phyloP scores from a whole-genome alignment of 2,797 vertebrate species.

The Diplodus puntazzo region DNA sequence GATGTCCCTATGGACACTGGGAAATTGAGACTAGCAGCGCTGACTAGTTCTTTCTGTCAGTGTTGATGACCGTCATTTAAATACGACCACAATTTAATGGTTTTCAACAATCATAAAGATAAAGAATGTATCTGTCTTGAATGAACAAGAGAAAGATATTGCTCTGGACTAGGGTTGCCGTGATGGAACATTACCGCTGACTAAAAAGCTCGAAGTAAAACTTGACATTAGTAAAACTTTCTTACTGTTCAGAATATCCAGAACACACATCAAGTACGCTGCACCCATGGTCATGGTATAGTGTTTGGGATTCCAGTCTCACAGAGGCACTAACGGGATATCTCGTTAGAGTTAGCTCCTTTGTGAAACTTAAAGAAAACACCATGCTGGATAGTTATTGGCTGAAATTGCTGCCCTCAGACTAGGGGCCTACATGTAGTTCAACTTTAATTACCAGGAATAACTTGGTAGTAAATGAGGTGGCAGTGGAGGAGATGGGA shows the following conservation, averaged over 20 bases:
- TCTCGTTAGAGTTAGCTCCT: conserved; percentile 9
- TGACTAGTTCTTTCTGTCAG: too few relatives aligned
- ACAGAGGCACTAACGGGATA: not conserved
- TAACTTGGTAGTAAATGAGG: conserved; percentile 69
- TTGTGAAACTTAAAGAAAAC: conserved; percentile 41
- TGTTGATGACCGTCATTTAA: too few relatives aligned
- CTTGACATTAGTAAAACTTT: not conserved
- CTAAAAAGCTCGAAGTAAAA: too few relatives aligned
- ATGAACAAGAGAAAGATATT: not conserved
- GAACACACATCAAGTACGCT: not conserved
- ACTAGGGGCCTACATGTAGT: conserved; percentile 52
- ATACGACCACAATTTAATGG: not conserved
- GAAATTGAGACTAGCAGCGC: too few relatives aligned
- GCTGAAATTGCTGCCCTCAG: conserved; percentile 48
- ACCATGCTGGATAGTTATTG: conserved; percentile 36
- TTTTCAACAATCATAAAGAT: not conserved
- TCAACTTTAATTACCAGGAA: conserved; percentile 78
- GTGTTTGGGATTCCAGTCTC: not conserved
- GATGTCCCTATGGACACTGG: too few relatives aligned
- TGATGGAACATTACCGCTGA: too few relatives aligned
- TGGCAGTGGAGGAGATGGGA: conserved; percentile 63
- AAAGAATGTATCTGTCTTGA: not conserved
- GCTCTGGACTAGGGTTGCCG: too few relatives aligned
- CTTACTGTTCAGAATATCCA: not conserved
- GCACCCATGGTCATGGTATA: not conserved